Conservation (phyloP, 2,797 vertebrate species). For the Pyrocephalus nanus region DNA sequence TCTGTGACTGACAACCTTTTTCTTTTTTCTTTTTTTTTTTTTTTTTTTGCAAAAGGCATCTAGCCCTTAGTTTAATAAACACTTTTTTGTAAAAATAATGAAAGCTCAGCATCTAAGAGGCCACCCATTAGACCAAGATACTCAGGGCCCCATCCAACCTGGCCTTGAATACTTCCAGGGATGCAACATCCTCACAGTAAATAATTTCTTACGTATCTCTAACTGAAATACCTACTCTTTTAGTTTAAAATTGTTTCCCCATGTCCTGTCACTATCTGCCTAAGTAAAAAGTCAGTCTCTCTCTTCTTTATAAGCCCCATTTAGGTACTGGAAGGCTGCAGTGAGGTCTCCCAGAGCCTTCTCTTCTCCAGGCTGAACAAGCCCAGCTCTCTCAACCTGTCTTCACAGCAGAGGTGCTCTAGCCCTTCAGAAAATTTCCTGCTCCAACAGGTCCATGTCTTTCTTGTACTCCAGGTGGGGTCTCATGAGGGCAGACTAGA, state of each 20-base stretch:
- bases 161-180: neutral
- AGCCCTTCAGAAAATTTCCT: neutral
- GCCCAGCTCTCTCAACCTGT: neutral
- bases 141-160: neutral
- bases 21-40: too few relatives aligned
- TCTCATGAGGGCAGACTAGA: neutral
- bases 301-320: neutral
- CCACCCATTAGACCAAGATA: neutral
- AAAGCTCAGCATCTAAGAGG: neutral
- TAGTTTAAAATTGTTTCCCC: neutral
- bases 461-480: neutral
- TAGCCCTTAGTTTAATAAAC: neutral
- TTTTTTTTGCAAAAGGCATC: neutral
- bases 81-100: neutral
- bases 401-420: neutral
- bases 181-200: neutral
- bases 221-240: neutral
- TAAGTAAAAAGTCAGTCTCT: neutral
- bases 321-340: neutral
- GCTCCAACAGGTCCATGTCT: neutral
- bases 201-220: neutral
- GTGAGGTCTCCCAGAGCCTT: neutral
- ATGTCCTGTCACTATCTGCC: neutral
- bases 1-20: neutral
- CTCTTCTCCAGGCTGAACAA: neutral